These are phyloP conservation scores for Galeruca laticollis DNA, from an alignment of 2,888 invertebrate species.

Conservation along the genomic window DNA sequence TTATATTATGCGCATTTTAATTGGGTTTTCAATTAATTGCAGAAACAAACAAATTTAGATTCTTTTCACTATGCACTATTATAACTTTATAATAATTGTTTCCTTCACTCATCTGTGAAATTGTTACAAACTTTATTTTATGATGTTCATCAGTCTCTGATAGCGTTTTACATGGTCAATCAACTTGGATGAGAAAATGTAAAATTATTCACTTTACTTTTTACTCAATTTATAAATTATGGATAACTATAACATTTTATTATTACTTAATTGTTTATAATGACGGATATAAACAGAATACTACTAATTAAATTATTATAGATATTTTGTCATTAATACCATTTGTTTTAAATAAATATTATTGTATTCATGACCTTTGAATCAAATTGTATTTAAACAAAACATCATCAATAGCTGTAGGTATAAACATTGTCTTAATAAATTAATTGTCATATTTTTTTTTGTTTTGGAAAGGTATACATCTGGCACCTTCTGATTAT, in stretches of 20 bases:
- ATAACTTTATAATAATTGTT: not conserved
- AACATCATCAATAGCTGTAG: too few relatives aligned
- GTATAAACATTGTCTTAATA: too few relatives aligned
- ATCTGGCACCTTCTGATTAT: too few relatives aligned
- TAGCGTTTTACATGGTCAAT: slow-evolving; percentile 16
- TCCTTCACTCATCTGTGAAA: not conserved
- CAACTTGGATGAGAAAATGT: slow-evolving; percentile 9
- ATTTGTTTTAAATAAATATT: not conserved
- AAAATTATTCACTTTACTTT: slow-evolving; percentile 1
- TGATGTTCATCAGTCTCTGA: slow-evolving; percentile 6
- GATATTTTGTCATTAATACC: too few relatives aligned
- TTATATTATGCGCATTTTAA: too few relatives aligned
- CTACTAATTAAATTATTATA: not conserved
- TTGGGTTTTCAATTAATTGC: too few relatives aligned
- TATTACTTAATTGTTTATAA: not conserved
- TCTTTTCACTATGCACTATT: not conserved
- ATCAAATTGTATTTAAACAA: too few relatives aligned
- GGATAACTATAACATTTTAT: not conserved
- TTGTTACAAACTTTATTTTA: slow-evolving; percentile 2
- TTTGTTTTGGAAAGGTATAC: too few relatives aligned
- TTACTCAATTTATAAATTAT: not conserved
- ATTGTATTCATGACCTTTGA: too few relatives aligned
- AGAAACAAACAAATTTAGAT: slow-evolving; percentile 8
- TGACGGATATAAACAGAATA: not conserved
- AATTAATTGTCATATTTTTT: too few relatives aligned